phyloP scores from a whole-genome alignment of 2,113 vertebrate species.

The Okapia johnstoni region DNA sequence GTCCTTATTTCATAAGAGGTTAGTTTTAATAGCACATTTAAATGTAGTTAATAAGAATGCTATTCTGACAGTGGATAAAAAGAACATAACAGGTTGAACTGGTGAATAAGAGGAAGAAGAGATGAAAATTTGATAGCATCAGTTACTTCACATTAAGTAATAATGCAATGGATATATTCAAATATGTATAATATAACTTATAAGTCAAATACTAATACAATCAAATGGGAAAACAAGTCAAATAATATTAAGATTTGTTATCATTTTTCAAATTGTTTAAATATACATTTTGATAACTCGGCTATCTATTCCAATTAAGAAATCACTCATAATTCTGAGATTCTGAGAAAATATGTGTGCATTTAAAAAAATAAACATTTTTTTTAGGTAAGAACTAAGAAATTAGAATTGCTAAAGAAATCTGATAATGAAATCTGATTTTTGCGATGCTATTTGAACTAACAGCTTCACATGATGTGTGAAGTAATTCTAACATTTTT shows the following conservation, averaged over 20 bases:
- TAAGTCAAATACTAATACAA: background rate
- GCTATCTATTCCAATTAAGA: background rate
- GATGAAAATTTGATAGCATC: background rate
- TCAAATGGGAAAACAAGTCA: background rate
- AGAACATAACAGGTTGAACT: background rate
- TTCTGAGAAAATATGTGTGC: background rate
- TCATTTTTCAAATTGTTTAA: background rate
- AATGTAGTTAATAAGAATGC: slow-evolving; percentile 16
- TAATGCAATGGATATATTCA: background rate
- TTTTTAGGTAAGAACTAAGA: background rate
- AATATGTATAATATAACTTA: background rate
- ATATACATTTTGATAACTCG: background rate
- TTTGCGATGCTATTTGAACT: background rate
- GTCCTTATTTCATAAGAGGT: slow-evolving; percentile 63
- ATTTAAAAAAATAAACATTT: background rate
- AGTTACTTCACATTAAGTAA: background rate
- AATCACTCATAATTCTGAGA: background rate
- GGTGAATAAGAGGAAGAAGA: background rate
- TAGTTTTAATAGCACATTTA: slow-evolving; percentile 65
- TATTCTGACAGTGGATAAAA: slow-evolving; percentile 26
- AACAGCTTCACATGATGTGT: background rate
- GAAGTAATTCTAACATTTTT: slow-evolving; percentile 2
- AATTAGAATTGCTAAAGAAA: background rate
- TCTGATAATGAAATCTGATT: background rate
- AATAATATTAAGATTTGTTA: background rate